Evolutionary conservation across 2,113 vertebrate genomes (phyloP).

Genomic region (Entelurus aequoreus): DNA sequence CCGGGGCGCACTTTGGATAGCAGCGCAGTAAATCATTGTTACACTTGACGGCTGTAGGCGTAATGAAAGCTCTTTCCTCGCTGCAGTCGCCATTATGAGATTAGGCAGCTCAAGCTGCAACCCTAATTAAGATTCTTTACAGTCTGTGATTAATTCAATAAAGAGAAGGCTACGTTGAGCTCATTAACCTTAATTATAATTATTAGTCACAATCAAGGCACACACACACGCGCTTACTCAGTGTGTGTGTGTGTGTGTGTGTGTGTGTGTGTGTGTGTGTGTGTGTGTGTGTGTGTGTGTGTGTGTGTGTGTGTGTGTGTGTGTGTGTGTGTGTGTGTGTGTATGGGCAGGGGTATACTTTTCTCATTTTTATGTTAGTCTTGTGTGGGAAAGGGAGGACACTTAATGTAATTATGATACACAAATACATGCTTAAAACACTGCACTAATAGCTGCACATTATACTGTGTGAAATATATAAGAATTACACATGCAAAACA

Average conservation of each 20-base stretch:
- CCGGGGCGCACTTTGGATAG: too few species aligned
- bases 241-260: too few species aligned
- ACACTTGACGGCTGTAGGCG: conserved; percentile 14
- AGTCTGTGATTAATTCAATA: conserved; percentile 91
- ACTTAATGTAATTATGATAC: conserved; percentile 13
- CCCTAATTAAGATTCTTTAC: conserved; percentile 90
- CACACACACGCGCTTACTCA: conserved; percentile 14
- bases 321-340: background rate
- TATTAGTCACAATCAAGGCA: conserved; percentile 74
- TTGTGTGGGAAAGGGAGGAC: background rate
- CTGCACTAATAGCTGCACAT: background rate
- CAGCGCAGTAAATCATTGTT: background rate
- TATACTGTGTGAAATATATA: background rate
- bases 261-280: too few species aligned
- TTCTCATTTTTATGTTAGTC: background rate
- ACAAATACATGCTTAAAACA: background rate
- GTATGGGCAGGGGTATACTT: conserved; percentile 5
- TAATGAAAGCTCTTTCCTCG: conserved; percentile 26
- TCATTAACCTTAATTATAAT: conserved; percentile 95
- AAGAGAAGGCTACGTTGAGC: conserved; percentile 80
- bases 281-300: too few species aligned
- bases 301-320: too few species aligned
- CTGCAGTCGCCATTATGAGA: conserved; percentile 28
- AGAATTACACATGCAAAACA: too few species aligned
- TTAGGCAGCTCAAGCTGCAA: conserved; percentile 72